Conservation (phyloP, 1,140 invertebrate genomes). For the Harlomillsia oculata region DNA sequence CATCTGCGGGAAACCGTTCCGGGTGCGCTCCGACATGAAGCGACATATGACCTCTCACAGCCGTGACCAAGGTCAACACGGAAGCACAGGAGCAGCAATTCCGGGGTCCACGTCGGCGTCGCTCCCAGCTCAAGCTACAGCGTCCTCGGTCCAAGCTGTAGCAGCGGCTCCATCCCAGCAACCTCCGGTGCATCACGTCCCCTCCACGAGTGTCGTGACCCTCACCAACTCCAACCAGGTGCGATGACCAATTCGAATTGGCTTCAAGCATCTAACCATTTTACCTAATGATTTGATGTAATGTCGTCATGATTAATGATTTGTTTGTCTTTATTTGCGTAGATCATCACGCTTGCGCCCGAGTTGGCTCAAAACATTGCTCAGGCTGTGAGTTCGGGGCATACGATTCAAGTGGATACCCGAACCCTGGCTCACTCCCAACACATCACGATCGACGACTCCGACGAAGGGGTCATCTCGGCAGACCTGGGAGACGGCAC, state of each 20-base stretch:
- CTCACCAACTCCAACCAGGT: no score
- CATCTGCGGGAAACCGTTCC: slow-evolving; percentile 70
- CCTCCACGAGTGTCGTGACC: slow-evolving; percentile 8
- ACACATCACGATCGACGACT: slow-evolving; percentile 7
- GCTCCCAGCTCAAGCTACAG: background rate
- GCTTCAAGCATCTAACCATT: no score
- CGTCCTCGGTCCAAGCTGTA: no score
- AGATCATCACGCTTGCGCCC: slow-evolving; percentile 11
- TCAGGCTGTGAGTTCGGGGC: slow-evolving; percentile 12
- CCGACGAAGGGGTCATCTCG: slow-evolving; percentile 17
- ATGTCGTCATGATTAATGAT: no score
- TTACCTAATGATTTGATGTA: no score
- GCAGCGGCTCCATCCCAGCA: no score
- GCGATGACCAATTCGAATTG: no score
- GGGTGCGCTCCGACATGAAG: slow-evolving; percentile 76
- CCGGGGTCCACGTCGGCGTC: no score
- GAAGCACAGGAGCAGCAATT: background rate
- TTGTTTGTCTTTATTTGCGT: no score
- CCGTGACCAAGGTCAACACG: slow-evolving; percentile 37
- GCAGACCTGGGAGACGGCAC: slow-evolving; percentile 9
- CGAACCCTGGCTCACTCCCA: background rate
- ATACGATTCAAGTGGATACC: slow-evolving; percentile 9
- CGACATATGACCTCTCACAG: slow-evolving; percentile 72
- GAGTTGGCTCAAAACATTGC: slow-evolving; percentile 13
- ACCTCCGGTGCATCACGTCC: no score